Conservation (phyloP, 2,797 vertebrate genomes). For the Dermochelys coriacea region DNA sequence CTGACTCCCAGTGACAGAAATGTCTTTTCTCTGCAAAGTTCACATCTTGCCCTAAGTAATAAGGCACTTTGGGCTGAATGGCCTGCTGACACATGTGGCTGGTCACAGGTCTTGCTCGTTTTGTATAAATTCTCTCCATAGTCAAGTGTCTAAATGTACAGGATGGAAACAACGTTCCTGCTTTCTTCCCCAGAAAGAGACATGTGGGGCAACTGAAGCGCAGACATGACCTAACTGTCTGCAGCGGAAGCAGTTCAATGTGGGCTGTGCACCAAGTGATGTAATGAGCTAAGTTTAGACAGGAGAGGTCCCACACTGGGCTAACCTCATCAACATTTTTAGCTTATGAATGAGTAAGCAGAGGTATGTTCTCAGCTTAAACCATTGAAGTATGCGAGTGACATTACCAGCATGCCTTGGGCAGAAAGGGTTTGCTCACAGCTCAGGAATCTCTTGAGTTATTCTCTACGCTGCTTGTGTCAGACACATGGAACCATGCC, state of each 20-base stretch:
- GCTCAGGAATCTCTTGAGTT: neutral
- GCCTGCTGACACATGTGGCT: neutral
- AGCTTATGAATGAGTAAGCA: neutral
- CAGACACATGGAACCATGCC: neutral
- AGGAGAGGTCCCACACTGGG: neutral
- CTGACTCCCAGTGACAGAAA: neutral
- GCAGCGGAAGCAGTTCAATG: neutral
- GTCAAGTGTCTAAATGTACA: accelerated
- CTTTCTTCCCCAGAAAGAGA: accelerated
- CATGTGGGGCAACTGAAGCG: accelerated
- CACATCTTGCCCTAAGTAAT: accelerated
- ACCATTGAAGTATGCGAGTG: neutral
- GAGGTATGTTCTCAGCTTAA: neutral
- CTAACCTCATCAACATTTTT: neutral
- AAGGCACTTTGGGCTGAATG: accelerated
- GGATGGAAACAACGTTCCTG: neutral
- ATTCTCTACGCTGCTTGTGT: accelerated
- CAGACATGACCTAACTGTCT: neutral
- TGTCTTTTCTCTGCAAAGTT: neutral
- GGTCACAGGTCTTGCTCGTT: neutral
- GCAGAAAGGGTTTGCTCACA: neutral
- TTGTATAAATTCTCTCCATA: neutral
- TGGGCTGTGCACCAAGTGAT: accelerated
- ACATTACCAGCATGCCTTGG: neutral
- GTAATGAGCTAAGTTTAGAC: neutral